Conservation (phyloP, 2,888 invertebrate species). For the Drosophila picticornis region DNA sequence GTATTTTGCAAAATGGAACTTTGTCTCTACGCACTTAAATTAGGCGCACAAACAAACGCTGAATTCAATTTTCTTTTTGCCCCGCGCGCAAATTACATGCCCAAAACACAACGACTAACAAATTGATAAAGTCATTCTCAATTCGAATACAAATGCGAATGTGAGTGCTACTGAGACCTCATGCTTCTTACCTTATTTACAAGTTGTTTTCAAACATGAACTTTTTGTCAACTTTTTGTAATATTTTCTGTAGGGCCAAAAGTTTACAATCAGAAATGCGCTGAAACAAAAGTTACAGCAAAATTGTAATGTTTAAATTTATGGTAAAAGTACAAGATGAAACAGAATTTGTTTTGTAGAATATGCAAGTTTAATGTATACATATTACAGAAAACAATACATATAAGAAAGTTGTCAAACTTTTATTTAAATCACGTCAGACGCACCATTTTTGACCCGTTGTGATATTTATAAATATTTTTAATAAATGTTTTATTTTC, state of each 20-base stretch:
- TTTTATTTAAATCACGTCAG: too few relatives aligned
- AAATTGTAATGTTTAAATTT: not conserved
- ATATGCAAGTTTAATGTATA: not conserved
- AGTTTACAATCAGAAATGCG: not conserved
- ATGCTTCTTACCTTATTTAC: constrained; percentile 11
- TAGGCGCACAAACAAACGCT: constrained; percentile 53
- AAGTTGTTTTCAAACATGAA: constrained; percentile 56
- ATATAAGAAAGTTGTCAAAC: not conserved
- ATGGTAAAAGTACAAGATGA: not conserved
- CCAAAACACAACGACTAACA: constrained; percentile 30
- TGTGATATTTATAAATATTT: too few relatives aligned
- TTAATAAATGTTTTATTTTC: not conserved
- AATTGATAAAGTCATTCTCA: constrained; percentile 70
- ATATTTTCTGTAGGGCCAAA: constrained; percentile 16
- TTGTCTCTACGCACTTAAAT: constrained; percentile 66
- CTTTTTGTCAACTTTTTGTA: constrained; percentile 60
- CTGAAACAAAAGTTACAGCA: constrained; percentile 7
- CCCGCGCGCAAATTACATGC: constrained; percentile 52
- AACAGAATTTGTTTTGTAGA: not conserved
- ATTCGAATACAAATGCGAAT: constrained; percentile 20
- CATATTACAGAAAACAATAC: not conserved
- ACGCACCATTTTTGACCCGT: too few relatives aligned
- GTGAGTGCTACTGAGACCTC: not conserved
- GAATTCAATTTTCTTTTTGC: constrained; percentile 67
- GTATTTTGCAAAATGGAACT: constrained; percentile 68